These are phyloP conservation scores for Simalia tracyae DNA, from an alignment of 2,797 vertebrate genomes.

Conservation along the genomic window DNA sequence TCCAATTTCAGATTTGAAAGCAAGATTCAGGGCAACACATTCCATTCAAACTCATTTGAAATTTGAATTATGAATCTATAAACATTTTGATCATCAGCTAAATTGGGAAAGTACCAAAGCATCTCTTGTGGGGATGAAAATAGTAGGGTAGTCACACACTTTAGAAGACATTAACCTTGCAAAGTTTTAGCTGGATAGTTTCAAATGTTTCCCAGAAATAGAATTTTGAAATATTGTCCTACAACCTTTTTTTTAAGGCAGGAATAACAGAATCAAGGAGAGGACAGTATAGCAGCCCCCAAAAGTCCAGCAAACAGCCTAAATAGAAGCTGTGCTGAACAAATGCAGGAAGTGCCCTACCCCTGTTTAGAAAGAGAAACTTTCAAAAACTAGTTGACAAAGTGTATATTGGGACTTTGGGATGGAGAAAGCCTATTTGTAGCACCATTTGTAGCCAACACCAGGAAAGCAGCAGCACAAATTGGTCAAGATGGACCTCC, in stretches of 20 bases:
- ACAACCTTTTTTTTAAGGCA: background rate
- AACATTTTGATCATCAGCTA: background rate
- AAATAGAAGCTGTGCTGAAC: background rate
- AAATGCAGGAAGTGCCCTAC: background rate
- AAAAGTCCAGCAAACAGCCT: background rate
- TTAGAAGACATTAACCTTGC: background rate
- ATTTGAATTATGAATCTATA: background rate
- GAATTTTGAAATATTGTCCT: background rate
- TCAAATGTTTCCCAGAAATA: background rate
- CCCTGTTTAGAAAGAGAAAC: background rate
- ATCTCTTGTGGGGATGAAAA: background rate
- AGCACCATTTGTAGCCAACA: background rate
- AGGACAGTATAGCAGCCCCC: background rate
- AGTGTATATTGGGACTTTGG: background rate
- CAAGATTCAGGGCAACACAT: background rate
- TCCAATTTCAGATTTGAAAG: background rate
- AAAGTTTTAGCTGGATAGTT: background rate
- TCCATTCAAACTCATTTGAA: background rate
- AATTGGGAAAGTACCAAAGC: background rate
- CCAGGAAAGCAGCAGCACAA: background rate
- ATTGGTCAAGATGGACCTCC: background rate
- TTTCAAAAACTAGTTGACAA: background rate
- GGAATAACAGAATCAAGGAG: background rate
- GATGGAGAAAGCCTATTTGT: background rate
- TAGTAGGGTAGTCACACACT: background rate